A percentile compares a stretch with the other conserved stretches of the same genome.
Evolutionary conservation across 2,797 vertebrate genomes (phyloP).

Genomic region (Tenualosa ilisha): DNA sequence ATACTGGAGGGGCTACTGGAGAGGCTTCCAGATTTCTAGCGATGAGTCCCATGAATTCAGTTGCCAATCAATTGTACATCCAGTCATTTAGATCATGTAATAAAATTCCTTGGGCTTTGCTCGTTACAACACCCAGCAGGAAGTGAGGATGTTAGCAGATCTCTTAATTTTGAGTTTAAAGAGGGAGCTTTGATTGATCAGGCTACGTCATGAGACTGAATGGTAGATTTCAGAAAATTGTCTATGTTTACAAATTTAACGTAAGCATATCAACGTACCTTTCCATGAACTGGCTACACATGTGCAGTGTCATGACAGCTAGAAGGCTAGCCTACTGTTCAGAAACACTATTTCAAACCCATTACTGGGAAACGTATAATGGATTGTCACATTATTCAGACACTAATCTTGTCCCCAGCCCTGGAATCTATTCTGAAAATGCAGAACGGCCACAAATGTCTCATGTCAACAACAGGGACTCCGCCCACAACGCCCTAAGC

Average conservation of each 20-base stretch:
- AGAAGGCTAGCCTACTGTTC: too few relatives aligned
- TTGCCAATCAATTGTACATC: background rate
- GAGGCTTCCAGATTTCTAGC: too few relatives aligned
- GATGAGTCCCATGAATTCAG: too few relatives aligned
- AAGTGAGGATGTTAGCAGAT: background rate
- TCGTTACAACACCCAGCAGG: background rate
- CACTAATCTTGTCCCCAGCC: background rate
- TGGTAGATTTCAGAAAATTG: too few relatives aligned
- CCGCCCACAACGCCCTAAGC: conserved; percentile 32
- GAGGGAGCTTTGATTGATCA: background rate
- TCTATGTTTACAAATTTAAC: background rate
- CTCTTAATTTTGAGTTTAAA: background rate
- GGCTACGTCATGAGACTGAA: background rate
- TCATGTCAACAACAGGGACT: conserved; percentile 21
- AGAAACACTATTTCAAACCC: background rate
- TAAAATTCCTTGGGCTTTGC: background rate
- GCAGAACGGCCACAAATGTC: background rate
- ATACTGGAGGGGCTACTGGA: too few relatives aligned
- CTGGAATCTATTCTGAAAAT: background rate
- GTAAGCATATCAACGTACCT: background rate
- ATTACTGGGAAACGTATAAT: background rate
- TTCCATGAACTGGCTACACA: background rate
- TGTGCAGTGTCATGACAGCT: background rate
- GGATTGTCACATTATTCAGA: background rate
- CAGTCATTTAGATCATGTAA: background rate